These are phyloP conservation scores for Macrotus californicus DNA, from an alignment of 2,113 vertebrate species.

Conservation along the genomic window DNA sequence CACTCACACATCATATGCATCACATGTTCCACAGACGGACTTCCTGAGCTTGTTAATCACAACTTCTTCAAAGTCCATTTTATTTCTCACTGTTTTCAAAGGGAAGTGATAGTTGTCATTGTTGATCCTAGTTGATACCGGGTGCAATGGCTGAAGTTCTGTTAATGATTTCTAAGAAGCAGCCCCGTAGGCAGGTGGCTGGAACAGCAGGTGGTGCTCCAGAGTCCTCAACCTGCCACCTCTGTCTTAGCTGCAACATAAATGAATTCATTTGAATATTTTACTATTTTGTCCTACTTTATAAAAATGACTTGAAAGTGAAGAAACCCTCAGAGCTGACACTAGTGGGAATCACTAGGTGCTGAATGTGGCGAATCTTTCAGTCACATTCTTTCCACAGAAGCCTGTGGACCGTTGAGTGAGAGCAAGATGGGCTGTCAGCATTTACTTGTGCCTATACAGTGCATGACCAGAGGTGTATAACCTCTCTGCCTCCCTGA, in stretches of 20 bases:
- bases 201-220: background rate
- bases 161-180: background rate
- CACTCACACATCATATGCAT: background rate
- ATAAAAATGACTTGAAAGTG: background rate
- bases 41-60: background rate
- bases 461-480: background rate
- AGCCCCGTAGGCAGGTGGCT: background rate
- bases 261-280: background rate
- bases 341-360: background rate
- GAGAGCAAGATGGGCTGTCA: background rate
- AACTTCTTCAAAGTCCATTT: background rate
- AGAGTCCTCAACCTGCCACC: background rate
- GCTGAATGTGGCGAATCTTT: background rate
- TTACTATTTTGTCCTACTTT: background rate
- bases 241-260: background rate
- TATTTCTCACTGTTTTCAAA: background rate
- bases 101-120: fast-evolving
- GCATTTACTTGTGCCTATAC: background rate
- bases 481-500: background rate
- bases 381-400: fast-evolving
- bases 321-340: background rate
- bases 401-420: background rate
- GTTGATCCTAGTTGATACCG: background rate
- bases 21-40: background rate
- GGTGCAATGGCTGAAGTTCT: fast-evolving